Base-by-base conservation (phyloP, 2,888 invertebrate species). In the Syrphus vitripennis region DNA sequence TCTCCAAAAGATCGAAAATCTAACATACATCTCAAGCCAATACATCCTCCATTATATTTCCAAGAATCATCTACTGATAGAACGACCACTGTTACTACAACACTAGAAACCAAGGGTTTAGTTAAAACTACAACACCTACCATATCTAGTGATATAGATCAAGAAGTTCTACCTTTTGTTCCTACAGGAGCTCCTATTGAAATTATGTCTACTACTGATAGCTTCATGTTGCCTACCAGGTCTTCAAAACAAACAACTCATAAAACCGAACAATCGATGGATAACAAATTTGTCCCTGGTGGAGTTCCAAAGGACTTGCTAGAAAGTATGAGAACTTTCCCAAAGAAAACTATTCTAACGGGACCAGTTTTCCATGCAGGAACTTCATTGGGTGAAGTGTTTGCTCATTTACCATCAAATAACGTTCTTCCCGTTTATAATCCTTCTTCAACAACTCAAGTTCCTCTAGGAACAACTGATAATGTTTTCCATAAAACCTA, bases 261-360 rank as follows among this genome's bases (percentile, higher is more conserved):
- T 29, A 1, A 10, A 5, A 16, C 16, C 10, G 16, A 14, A 12
- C 0, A 10, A 37, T 3, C 12, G 14, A 53, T 24, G 14, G 74
- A 61, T 6, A 48, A 37, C 3, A 37, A 63, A 4, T 83, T 78
- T n/a, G 69, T 83, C 0, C 78, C 78, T 3, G 83, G 83, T 10
- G 83, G 83, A n/a, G 26, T 83, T 4, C 83, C 83, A 16, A 21
- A 12, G 24, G 67, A 50, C 0, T 4, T 67, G 3, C n/a, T 67
- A 10, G 24, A 34, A 21, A 50, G 14, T 34, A 67, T 67, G 14
- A 50, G 5, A n/a, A 29, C 34, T 12, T 31, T n/a, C 3, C 21
- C 48, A 16, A 45, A 45, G n/a, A 42, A 7, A 21, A 34, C 21
- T n/a, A 6, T n/a, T 5, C 12, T 3, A 24, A 1, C 3, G 4